Evolutionary conservation across 1,140 invertebrate genomes (phyloP).

Genomic region (Drosophila tropicalis): DNA sequence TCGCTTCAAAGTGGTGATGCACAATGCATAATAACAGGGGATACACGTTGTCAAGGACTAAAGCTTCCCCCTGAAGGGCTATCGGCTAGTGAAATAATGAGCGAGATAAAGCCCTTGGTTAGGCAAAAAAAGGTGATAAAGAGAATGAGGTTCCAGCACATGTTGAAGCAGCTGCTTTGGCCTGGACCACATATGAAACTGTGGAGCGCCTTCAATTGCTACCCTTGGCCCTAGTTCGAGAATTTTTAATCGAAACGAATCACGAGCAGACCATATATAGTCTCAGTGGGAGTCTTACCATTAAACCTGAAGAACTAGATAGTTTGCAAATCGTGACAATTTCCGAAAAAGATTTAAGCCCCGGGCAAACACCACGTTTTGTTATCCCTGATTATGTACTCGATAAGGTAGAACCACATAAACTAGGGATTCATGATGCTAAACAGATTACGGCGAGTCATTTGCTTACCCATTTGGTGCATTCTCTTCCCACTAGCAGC

Average conservation of each 20-base stretch:
- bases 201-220: slow-evolving; percentile 90
- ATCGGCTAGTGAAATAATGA: slow-evolving; percentile 44
- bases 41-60: slow-evolving; percentile 36
- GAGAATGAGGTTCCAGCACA: slow-evolving; percentile 83
- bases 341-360: slow-evolving; percentile 85
- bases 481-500: slow-evolving; percentile 93
- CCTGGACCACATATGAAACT: slow-evolving; percentile 91
- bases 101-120: background rate
- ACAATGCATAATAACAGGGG: slow-evolving; percentile 53
- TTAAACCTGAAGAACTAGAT: slow-evolving; percentile 31
- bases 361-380: slow-evolving; percentile 85
- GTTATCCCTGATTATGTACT: slow-evolving; percentile 96
- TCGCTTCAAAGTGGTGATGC: slow-evolving; percentile 21
- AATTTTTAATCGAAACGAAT: slow-evolving; percentile 93
- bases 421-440: slow-evolving; percentile 95
- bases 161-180: slow-evolving; percentile 93
- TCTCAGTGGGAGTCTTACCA: background rate
- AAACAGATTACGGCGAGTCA: slow-evolving; percentile 99
- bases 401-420: slow-evolving; percentile 97
- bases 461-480: slow-evolving; percentile 94
- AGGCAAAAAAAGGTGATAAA: background rate
- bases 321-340: slow-evolving; percentile 46
- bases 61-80: slow-evolving; percentile 19
- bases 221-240: slow-evolving; percentile 94
- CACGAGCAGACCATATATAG: slow-evolving; percentile 88